These are phyloP conservation scores for Mohoua ochrocephala DNA, from an alignment of 2,113 vertebrate genomes.

Conservation along the genomic window DNA sequence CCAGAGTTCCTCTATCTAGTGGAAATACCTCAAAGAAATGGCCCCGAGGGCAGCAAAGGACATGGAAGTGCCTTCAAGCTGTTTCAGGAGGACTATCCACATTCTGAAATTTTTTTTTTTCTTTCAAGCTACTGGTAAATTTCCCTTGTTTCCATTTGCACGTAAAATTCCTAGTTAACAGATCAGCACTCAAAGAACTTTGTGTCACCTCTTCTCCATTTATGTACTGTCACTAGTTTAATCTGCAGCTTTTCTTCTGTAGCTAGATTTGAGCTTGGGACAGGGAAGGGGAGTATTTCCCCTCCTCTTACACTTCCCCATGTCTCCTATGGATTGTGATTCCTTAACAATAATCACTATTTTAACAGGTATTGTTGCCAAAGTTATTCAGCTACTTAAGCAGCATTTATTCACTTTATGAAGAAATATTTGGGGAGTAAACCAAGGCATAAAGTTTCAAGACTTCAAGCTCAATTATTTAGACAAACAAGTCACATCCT, in stretches of 20 bases:
- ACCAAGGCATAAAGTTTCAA: not conserved
- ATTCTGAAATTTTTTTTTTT: not conserved
- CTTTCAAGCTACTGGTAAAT: not conserved
- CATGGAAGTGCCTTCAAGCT: not conserved
- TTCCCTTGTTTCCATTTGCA: not conserved
- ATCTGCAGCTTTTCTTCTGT: not conserved
- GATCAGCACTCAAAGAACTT: not conserved
- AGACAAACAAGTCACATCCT: not conserved
- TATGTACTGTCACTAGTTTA: not conserved
- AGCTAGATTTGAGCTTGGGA: not conserved
- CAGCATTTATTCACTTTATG: not conserved
- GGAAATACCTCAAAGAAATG: not conserved
- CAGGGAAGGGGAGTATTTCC: not conserved
- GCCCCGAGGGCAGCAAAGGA: not conserved
- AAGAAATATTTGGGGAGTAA: not conserved
- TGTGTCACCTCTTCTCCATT: not conserved
- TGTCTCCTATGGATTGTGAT: not conserved
- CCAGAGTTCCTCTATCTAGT: not conserved
- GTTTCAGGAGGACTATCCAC: not conserved
- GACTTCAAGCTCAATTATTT: not conserved
- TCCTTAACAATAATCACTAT: not conserved
- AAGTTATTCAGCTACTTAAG: not conserved
- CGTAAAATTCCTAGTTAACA: not conserved
- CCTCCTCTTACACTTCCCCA: not conserved
- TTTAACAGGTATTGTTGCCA: not conserved